phyloP scores from a whole-genome alignment of 2,113 vertebrate species.

The Pteropus alecto region DNA sequence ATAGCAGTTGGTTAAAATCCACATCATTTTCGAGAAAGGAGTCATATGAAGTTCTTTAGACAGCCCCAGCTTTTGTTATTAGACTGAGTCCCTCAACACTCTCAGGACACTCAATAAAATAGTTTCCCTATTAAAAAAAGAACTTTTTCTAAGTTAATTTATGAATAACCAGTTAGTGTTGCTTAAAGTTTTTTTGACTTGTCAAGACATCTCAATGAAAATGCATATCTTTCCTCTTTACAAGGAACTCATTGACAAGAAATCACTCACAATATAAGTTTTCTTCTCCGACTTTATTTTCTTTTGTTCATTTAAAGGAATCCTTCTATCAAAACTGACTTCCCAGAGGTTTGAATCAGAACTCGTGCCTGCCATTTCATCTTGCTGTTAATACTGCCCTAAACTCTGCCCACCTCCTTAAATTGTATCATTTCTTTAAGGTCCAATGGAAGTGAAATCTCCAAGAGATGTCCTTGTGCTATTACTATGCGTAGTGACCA shows the following conservation, averaged over 20 bases:
- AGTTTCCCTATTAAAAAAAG: too few relatives aligned
- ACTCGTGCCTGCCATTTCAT: background rate
- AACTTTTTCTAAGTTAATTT: background rate
- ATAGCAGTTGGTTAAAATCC: background rate
- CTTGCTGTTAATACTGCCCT: background rate
- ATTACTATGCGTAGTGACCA: background rate
- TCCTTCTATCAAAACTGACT: background rate
- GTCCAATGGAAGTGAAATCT: background rate
- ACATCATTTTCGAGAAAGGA: background rate
- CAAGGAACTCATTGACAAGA: background rate
- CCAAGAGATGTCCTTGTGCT: background rate
- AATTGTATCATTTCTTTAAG: background rate
- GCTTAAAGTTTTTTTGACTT: background rate
- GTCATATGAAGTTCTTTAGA: background rate
- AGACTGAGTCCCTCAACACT: background rate
- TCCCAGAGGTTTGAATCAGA: background rate
- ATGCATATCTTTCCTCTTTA: background rate
- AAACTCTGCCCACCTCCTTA: background rate
- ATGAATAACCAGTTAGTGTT: background rate
- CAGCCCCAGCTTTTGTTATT: background rate
- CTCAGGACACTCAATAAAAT: background rate
- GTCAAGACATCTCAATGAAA: background rate
- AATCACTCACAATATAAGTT: background rate
- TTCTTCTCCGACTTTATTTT: background rate
- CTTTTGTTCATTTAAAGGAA: background rate